A percentile compares a stretch with the other conserved stretches of the same genome.
These are phyloP conservation scores for Acanthisitta chloris DNA, from an alignment of 2,113 vertebrate genomes.

Conservation along the genomic window DNA sequence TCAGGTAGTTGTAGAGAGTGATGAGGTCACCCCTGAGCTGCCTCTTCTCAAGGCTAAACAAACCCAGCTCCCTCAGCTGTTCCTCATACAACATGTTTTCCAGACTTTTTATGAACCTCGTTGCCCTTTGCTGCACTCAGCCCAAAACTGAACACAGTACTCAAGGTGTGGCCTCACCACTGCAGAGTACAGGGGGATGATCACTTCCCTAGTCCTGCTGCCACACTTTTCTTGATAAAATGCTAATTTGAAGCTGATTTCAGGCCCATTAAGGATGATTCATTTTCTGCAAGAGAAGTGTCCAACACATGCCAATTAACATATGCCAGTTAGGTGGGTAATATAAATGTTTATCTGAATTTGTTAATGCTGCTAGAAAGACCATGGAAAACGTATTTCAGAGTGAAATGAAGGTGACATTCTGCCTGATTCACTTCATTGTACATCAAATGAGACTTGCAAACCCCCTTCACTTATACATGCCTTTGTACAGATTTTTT, in stretches of 20 bases:
- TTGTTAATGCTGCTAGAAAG: not conserved
- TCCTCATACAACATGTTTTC: too few relatives aligned
- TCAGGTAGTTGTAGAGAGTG: too few relatives aligned
- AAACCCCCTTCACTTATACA: rapidly evolving
- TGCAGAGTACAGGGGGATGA: too few relatives aligned
- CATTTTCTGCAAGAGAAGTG: not conserved
- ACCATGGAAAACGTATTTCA: not conserved
- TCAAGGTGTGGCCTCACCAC: too few relatives aligned
- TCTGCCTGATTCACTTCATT: not conserved
- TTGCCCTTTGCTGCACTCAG: too few relatives aligned
- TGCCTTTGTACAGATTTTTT: not conserved
- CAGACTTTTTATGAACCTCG: too few relatives aligned
- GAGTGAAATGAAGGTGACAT: not conserved
- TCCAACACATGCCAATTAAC: not conserved
- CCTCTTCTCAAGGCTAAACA: too few relatives aligned
- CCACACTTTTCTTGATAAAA: too few relatives aligned
- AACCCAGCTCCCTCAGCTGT: too few relatives aligned
- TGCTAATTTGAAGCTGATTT: not conserved
- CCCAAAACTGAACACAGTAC: too few relatives aligned
- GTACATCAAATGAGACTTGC: not conserved
- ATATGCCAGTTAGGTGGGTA: not conserved
- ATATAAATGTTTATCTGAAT: not conserved
- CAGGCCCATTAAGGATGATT: not conserved
- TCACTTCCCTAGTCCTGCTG: too few relatives aligned
- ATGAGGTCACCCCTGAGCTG: too few relatives aligned